Evolutionary conservation across 1,140 invertebrate genomes (phyloP), one percentile per base, ranked within the genome.

Genomic region (Anastatus disparis): DNA sequence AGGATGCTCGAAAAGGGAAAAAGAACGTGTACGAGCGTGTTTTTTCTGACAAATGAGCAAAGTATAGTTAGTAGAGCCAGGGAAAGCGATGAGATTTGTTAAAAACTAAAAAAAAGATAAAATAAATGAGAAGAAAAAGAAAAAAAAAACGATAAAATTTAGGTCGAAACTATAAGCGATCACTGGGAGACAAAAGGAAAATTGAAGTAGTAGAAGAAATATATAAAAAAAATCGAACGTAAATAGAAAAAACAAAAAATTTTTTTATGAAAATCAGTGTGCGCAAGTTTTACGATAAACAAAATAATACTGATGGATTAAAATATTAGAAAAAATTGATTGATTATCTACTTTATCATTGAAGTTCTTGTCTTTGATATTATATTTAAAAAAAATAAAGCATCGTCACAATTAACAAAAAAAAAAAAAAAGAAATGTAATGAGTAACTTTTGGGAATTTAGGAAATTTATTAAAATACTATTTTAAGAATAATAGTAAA

Each of bases 91-190:
- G 17, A 27, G 20, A 46, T 66, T 31, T n/a, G 7, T 44, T 56
- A 31, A 56, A 66, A 66, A 66, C 42, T 56, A n/a, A 22, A 66
- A n/a, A n/a, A n/a, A 29, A 15, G 52, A 56, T 66, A 22, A 22
- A 66, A 15, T 15, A 44, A 12, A 66, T 52, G 46, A 9, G 20
- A 31, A 6, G 26, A 48, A 2, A 26, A 15, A 50, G 31, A 38
- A 35, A 59, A 13, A 40, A 22, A 58, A 24, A 26, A 24, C 12
- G 10, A 6, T 6, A 52, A 31, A 31, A 62, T 20, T 46, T 3
- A 8, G 27, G 24, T 46, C 15, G 58, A 46, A 17, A 27, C 27
- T n/a, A n/a, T n/a, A n/a, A n/a, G n/a, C n/a, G n/a, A n/a, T n/a
- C n/a, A 44, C 42, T 22, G 2, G 15, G 26, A 48, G 17, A 27